phyloP scores from a whole-genome alignment of 2,113 vertebrate genomes.

The Micronycteris hirsuta region DNA sequence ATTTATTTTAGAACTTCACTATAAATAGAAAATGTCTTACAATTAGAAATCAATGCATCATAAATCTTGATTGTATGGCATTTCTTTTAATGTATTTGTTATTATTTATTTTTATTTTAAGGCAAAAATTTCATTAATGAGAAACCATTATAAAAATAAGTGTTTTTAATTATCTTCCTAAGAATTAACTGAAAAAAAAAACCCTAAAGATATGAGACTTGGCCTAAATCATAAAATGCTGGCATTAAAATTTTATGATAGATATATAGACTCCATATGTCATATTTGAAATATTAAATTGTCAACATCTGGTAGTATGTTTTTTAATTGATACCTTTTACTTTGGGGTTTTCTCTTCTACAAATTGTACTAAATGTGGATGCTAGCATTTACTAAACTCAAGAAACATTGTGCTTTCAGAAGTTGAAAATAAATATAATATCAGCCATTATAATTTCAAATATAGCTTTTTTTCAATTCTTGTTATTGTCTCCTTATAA shows the following conservation, averaged over 20 bases:
- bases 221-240: background rate
- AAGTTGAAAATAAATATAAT: background rate
- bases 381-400: background rate
- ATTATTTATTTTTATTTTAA: background rate
- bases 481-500: background rate
- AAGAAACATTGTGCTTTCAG: background rate
- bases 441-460: background rate
- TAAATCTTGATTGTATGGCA: background rate
- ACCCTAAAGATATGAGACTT: background rate
- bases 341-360: background rate
- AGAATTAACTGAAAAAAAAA: background rate
- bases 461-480: background rate
- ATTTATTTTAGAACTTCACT: constrained; percentile 20
- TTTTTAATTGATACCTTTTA: background rate
- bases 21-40: background rate
- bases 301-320: background rate
- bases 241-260: background rate
- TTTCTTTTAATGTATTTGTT: constrained; percentile 3
- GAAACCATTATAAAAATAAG: constrained; percentile 4
- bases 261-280: background rate
- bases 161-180: background rate
- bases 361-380: background rate
- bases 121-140: background rate
- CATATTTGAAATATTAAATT: background rate
- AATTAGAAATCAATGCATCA: background rate